Evolutionary conservation across 2,113 vertebrate genomes (phyloP), one percentile per base, ranked within the genome.

Genomic region (Salvelinus sp.): DNA sequence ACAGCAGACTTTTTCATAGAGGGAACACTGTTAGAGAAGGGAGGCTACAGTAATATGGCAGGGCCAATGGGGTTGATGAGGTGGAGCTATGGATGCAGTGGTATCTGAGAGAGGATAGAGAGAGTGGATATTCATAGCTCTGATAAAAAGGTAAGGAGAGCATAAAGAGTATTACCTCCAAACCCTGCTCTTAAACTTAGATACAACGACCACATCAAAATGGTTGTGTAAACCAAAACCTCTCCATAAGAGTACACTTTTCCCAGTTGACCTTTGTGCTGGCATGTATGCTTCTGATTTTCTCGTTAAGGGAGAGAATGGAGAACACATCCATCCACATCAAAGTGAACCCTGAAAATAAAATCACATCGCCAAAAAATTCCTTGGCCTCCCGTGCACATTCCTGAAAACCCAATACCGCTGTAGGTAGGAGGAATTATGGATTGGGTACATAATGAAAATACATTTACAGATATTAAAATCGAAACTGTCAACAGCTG

Each of bases 321-420:
- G 30, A 68, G 83, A 88, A 87, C 85, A 82, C 33, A 79, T 85
- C 81, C 77, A 84, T 88, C 76, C 75, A 83, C 90, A 89, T 92
- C 88, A 91, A 89, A 90, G 88, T 81, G 65, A 83, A 79, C 78
- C 76, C 82, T 77, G 73, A 86, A 84, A 91, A 88, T 85, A 88
- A 88, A 88, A 85, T 68, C 22, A 23, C 76, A 78, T 82, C 76
- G 83, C 82, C 85, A 84, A 79, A 88, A 84, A 85, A 89, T 85
- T 88, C 79, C 75, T 85, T 91, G 87, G 91, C 88, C 73, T 79
- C 74, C 70, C 69, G 18, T 60, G 67, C 66, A 28, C 88, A 89
- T 92, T 91, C 85, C 86, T 76, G 76, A 76, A 86, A 86, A 85
- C 87, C 85, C 79, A 84, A 86, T 80, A 87, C 76, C 76, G 80